Evolutionary conservation across 2,113 vertebrate species (phyloP).

Genomic region (Cochlearius cochlearius): DNA sequence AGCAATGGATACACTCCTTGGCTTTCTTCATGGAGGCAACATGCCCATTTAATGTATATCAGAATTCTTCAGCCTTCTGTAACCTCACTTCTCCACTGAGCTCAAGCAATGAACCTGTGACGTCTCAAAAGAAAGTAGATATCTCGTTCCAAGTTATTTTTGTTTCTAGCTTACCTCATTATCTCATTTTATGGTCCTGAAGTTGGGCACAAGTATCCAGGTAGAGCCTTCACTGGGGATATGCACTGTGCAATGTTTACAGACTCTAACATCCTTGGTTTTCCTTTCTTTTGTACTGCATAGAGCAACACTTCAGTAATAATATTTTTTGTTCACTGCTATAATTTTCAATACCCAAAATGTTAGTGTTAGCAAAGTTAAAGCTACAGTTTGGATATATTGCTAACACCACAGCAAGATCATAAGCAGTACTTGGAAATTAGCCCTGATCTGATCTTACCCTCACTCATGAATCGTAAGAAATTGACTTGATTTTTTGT

Average conservation of each 20-base stretch:
- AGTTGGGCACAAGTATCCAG: not conserved
- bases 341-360: not conserved
- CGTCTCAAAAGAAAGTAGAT: not conserved
- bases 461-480: not conserved
- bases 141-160: not conserved
- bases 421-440: not conserved
- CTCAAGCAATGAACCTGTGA: not conserved
- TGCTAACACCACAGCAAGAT: not conserved
- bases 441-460: not conserved
- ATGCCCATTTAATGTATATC: not conserved
- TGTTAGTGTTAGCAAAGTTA: not conserved
- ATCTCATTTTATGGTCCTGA: not conserved
- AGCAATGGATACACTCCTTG: not conserved
- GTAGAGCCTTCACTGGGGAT: not conserved
- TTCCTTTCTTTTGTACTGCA: not conserved
- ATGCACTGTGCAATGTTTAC: not conserved
- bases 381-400: not conserved
- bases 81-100: not conserved
- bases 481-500: not conserved
- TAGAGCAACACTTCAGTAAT: not conserved
- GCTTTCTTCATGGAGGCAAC: not conserved
- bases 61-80: not conserved
- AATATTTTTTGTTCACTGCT: not conserved
- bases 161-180: not conserved
- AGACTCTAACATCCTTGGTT: not conserved